Percentiles rank a stretch among this genome's conserved stretches.
Evolutionary conservation across 30 jellyfish, hydroid and myxozoan genomes (phyloP).

Genomic region (Cassiopea xamachana): DNA sequence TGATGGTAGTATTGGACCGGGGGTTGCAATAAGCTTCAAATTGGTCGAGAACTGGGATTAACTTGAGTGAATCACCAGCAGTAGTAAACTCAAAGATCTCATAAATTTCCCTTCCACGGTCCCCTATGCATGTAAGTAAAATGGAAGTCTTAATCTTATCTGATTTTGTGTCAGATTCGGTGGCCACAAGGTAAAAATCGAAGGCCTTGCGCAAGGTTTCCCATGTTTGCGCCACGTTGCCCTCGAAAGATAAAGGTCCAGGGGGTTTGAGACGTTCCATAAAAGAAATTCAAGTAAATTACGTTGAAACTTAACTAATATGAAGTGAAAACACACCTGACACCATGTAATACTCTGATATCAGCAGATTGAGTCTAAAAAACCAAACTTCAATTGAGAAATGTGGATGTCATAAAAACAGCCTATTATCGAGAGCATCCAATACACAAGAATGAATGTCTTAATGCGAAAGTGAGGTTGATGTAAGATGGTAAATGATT

Average conservation of each 20-base stretch:
- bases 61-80: slow-evolving; percentile 49
- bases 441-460: no score
- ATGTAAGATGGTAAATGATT: no score
- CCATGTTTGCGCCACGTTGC: slow-evolving; percentile 14
- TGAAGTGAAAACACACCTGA: no score
- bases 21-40: slow-evolving; percentile 57
- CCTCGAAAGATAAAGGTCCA: slow-evolving; percentile 22
- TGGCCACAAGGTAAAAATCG: slow-evolving; percentile 51
- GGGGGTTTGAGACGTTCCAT: slow-evolving; percentile 48
- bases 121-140: not conserved
- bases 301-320: no score
- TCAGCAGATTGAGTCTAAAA: no score
- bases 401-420: no score
- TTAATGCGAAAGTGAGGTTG: no score
- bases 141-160: slow-evolving; percentile 64
- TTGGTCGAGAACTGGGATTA: slow-evolving; percentile 50
- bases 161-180: slow-evolving; percentile 5
- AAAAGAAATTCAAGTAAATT: no score
- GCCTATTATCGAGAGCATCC: no score
- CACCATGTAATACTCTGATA: no score
- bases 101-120: not conserved
- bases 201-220: slow-evolving; percentile 43
- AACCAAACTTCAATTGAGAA: no score
- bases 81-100: slow-evolving; percentile 28
- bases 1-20: slow-evolving; percentile 35